A percentile compares a stretch with the other conserved stretches of the same genome.
phyloP scores from a whole-genome alignment of 2,888 invertebrate species.

The Pandemis corylana region DNA sequence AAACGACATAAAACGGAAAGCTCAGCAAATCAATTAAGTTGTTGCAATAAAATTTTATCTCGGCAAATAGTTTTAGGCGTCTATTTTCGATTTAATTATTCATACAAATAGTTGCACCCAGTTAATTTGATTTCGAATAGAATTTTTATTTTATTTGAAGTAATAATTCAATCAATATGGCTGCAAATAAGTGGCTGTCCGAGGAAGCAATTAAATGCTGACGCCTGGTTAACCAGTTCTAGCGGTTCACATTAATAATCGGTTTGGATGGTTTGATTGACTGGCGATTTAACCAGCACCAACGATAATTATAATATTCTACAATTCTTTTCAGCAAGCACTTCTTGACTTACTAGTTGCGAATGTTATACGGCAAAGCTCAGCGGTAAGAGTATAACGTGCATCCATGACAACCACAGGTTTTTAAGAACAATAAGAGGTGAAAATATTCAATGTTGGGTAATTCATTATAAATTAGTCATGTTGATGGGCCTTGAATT shows the following conservation, averaged over 20 bases:
- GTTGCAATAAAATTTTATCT: conserved; percentile 33
- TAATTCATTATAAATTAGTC: too few relatives aligned
- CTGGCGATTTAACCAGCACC: conserved; percentile 19
- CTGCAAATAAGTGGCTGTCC: conserved; percentile 18
- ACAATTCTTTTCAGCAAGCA: background rate
- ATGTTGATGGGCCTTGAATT: too few relatives aligned
- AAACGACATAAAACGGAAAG: conserved; percentile 29
- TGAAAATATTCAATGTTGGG: too few relatives aligned
- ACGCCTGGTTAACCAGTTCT: conserved; percentile 26
- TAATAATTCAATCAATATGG: conserved; percentile 36
- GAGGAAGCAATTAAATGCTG: conserved; percentile 34
- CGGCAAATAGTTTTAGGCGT: conserved; percentile 31
- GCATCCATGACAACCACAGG: too few relatives aligned
- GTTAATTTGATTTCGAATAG: conserved; percentile 33
- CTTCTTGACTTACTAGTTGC: conserved; percentile 2
- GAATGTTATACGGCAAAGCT: conserved; percentile 23
- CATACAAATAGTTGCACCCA: conserved; percentile 39
- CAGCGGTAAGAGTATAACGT: background rate
- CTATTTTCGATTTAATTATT: conserved; percentile 28
- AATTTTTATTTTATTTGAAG: conserved; percentile 40
- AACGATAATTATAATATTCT: background rate
- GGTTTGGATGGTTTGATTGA: conserved; percentile 19
- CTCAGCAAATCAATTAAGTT: conserved; percentile 26
- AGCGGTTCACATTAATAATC: conserved; percentile 10
- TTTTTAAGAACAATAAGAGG: too few relatives aligned